phyloP scores from a whole-genome alignment of 2,113 vertebrate species.

The Hippocampus abdominalis region DNA sequence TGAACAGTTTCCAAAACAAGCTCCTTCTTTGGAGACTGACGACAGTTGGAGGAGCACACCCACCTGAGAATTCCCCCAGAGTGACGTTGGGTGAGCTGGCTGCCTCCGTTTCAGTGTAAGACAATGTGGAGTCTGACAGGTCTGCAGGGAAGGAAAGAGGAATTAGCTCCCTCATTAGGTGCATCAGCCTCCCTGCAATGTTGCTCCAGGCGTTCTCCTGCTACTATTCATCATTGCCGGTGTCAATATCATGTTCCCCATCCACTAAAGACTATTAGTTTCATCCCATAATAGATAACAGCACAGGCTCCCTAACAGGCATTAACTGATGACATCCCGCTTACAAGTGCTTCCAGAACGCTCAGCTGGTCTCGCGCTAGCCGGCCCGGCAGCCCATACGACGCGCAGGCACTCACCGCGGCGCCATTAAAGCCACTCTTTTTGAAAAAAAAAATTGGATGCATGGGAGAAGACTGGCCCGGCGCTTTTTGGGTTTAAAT shows the following conservation, averaged over 20 bases:
- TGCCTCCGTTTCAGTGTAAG: slow-evolving; percentile 99
- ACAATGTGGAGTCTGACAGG: slow-evolving; percentile 98
- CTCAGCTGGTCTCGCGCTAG: slow-evolving; percentile 26
- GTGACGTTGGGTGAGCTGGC: slow-evolving; percentile 86
- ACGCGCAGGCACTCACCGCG: slow-evolving; percentile 63
- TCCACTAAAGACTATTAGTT: slow-evolving; percentile 17
- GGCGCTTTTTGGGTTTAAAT: slow-evolving; percentile 8
- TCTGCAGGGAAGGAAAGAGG: slow-evolving; percentile 67
- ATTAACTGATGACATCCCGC: slow-evolving; percentile 38
- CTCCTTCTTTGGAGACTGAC: slow-evolving; percentile 14
- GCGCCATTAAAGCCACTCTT: slow-evolving; percentile 83
- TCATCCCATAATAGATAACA: slow-evolving; percentile 12
- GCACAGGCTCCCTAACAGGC: slow-evolving; percentile 10
- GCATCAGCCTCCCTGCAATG: slow-evolving; percentile 7
- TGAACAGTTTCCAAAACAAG: slow-evolving; percentile 1
- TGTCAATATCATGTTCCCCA: slow-evolving; percentile 16
- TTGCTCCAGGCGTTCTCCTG: slow-evolving; percentile 1
- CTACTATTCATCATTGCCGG: not conserved
- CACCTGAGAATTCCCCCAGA: slow-evolving; percentile 94
- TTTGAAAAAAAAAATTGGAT: slow-evolving; percentile 50
- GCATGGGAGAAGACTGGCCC: slow-evolving; percentile 67
- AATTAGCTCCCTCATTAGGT: slow-evolving; percentile 22
- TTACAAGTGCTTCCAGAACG: slow-evolving; percentile 28
- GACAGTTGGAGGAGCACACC: slow-evolving; percentile 53
- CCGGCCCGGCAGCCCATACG: slow-evolving; percentile 46